phyloP scores from a whole-genome alignment of 2,888 invertebrate species.

The Melipona beecheii region DNA sequence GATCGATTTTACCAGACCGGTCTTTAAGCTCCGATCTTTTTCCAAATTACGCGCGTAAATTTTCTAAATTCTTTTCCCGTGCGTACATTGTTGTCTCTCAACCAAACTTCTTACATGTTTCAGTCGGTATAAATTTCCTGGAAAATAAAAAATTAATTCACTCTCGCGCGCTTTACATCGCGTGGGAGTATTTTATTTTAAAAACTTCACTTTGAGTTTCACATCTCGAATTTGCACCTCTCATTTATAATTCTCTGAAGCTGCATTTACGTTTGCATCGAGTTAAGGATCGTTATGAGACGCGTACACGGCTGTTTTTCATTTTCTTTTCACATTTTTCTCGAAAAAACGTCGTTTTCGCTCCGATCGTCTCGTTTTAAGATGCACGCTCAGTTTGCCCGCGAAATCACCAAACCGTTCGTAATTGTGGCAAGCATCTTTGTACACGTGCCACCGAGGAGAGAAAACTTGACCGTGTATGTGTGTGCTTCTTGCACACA shows the following conservation, averaged over 20 bases:
- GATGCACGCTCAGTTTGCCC: conserved; percentile 1
- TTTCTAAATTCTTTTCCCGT: background rate
- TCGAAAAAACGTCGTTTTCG: too few species aligned
- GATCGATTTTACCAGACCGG: background rate
- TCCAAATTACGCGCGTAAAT: background rate
- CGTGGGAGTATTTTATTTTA: too few species aligned
- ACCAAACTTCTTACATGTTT: too few species aligned
- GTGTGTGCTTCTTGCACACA: conserved; percentile 10
- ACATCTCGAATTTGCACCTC: too few species aligned
- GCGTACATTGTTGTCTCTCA: background rate
- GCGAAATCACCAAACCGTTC: conserved; percentile 43
- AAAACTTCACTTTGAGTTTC: too few species aligned
- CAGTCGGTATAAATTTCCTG: background rate
- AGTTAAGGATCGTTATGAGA: conserved; percentile 27
- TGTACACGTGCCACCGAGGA: conserved; percentile 44
- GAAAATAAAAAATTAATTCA: background rate
- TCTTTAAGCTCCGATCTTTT: conserved; percentile 14
- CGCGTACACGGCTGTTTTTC: background rate
- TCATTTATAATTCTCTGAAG: too few species aligned
- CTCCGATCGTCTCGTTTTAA: conserved; percentile 10
- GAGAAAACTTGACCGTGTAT: conserved; percentile 61
- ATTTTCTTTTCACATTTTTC: background rate
- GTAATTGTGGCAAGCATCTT: conserved; percentile 64
- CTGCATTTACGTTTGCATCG: conserved; percentile 34
- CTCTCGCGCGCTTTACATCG: too few species aligned